A percentile compares a stretch with the other conserved stretches of the same genome.
Evolutionary conservation across 2,888 invertebrate genomes (phyloP).

Genomic region (Agrenia bidenticulata): DNA sequence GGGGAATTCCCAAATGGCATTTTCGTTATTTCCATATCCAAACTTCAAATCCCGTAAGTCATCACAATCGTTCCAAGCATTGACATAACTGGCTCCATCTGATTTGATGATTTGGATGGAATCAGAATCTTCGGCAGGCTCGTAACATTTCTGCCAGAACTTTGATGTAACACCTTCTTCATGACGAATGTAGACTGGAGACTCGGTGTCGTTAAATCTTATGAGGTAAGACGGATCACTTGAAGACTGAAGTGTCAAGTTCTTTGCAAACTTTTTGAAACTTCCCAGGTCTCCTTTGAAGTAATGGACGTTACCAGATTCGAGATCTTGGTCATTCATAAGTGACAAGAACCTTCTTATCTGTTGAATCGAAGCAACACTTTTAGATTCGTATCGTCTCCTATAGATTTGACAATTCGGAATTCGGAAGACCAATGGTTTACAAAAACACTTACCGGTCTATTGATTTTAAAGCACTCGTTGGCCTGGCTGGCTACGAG

Average conservation of each 20-base stretch:
- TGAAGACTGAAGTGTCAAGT: background rate
- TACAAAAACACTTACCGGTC: constrained; percentile 13
- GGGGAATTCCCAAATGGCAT: constrained; percentile 9
- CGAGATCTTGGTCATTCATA: background rate
- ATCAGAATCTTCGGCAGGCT: background rate
- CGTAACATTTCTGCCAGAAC: constrained; percentile 32
- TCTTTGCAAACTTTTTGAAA: background rate
- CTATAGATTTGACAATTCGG: too few species aligned
- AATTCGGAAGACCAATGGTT: too few species aligned
- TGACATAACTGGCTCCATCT: constrained; percentile 9
- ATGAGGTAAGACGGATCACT: constrained; percentile 8
- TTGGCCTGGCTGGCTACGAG: constrained; percentile 15
- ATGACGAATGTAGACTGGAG: constrained; percentile 17
- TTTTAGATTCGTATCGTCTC: too few species aligned
- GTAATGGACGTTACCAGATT: background rate
- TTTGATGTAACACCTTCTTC: constrained; percentile 21
- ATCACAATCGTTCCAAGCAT: constrained; percentile 18
- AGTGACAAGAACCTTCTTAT: constrained; percentile 25
- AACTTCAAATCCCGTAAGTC: constrained; percentile 20
- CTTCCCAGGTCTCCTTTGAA: background rate
- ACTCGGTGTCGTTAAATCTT: constrained; percentile 17
- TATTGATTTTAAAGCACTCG: constrained; percentile 25
- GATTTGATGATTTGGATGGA: constrained; percentile 12
- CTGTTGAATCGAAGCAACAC: too few species aligned
- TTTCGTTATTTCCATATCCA: constrained; percentile 14